Evolutionary conservation across 2,888 invertebrate genomes (phyloP).

Genomic region (Parochlus steinenii): DNA sequence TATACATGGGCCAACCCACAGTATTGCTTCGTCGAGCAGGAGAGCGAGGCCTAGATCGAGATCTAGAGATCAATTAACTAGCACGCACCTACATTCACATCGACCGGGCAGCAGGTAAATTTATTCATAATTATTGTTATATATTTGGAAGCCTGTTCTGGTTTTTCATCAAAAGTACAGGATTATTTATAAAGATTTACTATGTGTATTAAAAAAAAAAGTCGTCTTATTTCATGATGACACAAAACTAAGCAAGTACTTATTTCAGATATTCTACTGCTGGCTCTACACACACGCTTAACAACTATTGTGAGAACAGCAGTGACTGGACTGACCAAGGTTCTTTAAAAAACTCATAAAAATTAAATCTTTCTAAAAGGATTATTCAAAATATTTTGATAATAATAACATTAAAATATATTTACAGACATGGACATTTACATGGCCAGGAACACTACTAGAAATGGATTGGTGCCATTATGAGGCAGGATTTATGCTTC

Average conservation of each 20-base stretch:
- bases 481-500: constrained; percentile 33
- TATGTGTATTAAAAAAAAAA: no score
- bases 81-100: constrained; percentile 33
- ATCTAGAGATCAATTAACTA: constrained; percentile 45
- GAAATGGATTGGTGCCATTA: constrained; percentile 71
- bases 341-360: no score
- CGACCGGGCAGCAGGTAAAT: constrained; percentile 63
- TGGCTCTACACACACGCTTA: constrained; percentile 66
- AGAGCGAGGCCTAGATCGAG: constrained; percentile 62
- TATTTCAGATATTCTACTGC: constrained; percentile 43
- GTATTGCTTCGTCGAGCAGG: constrained; percentile 42
- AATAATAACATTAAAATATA: no score
- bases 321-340: constrained; percentile 90
- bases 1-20: constrained; percentile 37
- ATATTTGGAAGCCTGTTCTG: no score
- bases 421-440: constrained; percentile 95
- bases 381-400: no score
- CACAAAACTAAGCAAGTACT: no score
- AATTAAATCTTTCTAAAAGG: no score
- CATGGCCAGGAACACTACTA: constrained; percentile 79
- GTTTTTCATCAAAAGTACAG: background rate
- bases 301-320: constrained; percentile 74
- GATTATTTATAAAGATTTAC: no score
- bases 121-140: constrained; percentile 17
- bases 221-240: no score